These are phyloP conservation scores for Zenarchopterus dispar DNA, from an alignment of 2,797 vertebrate genomes.

Conservation along the genomic window DNA sequence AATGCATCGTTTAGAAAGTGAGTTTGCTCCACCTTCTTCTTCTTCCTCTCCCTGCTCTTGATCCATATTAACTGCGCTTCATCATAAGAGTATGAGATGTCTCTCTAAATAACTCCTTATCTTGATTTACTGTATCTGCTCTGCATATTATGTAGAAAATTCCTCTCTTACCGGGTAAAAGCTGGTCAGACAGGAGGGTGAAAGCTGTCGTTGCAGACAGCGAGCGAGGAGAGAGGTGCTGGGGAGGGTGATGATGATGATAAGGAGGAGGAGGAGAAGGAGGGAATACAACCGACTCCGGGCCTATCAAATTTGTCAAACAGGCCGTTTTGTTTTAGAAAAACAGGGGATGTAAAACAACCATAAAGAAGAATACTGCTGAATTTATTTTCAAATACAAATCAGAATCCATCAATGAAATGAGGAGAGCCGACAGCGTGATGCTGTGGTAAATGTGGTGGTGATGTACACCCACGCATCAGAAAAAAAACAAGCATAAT, in stretches of 20 bases:
- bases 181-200: slow-evolving; percentile 48
- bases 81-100: slow-evolving; percentile 9
- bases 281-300: slow-evolving; percentile 47
- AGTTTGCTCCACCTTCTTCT: slow-evolving; percentile 5
- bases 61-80: slow-evolving; percentile 8
- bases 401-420: not conserved
- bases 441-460: not conserved
- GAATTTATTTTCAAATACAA: slow-evolving; percentile 19
- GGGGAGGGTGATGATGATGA: slow-evolving; percentile 35
- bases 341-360: slow-evolving; percentile 17
- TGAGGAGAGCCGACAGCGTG: not conserved
- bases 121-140: not conserved
- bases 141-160: slow-evolving; percentile 6
- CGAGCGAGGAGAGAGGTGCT: slow-evolving; percentile 32
- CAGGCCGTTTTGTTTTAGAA: slow-evolving; percentile 15
- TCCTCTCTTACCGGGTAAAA: slow-evolving; percentile 52
- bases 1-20: not conserved
- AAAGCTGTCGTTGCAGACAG: slow-evolving; percentile 48
- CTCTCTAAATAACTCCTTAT: not conserved
- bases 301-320: slow-evolving; percentile 66
- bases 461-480: too few species aligned
- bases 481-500: too few species aligned
- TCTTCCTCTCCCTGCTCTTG: slow-evolving; percentile 6
- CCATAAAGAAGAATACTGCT: slow-evolving; percentile 10
- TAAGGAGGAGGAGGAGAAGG: slow-evolving; percentile 37